Base-by-base conservation (phyloP, 2,888 invertebrate genomes). In the Cheiracanthium punctorium region DNA sequence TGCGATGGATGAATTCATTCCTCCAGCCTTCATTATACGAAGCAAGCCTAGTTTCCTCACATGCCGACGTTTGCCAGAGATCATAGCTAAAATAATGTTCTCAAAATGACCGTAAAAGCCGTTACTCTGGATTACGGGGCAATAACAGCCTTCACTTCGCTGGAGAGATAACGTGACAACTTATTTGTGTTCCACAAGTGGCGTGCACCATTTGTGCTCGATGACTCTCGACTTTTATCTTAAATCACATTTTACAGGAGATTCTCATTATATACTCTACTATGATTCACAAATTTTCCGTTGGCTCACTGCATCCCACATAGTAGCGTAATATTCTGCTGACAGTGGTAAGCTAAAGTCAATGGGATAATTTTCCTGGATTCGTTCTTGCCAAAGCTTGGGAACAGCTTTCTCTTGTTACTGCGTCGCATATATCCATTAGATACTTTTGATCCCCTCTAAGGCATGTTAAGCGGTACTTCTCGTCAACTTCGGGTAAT, bases 91-190 rank as follows among this genome's bases (percentile, higher is more conserved):
- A 72, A 89, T 37, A 14, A 88, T 43, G 64, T 89, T 89, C 74
- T 88, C 86, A 33, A 82, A 72, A 58, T 89, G 88, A n/a, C 65
- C 37, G 10, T 37, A 37, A 37, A 37, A 37, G 37, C 37, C 81
- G 71, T 89, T 88, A 32, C 82, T 73, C 81, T 89, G 70, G 41
- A 89, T 89, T 29, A 84, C 79, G 37, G 84, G 79, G 69, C 80
- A 41, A 52, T 84, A 48, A 69, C 58, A 12, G 33, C 65, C 67
- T 52, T 69, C 17, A 70, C 33, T 20, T 79, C 64, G 24, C 37
- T 32, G 32, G 37, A 41, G 64, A 65, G 69, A 58, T 82, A 82
- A n/a, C 70, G 30, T 28, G 82, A 82, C 20, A 43, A 28, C 30
- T 64, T 52, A 41, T 67, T 65, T 41, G 41, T 76, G 28, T 76